phyloP scores from a whole-genome alignment of 2,797 vertebrate genomes.

The Falco concolor region DNA sequence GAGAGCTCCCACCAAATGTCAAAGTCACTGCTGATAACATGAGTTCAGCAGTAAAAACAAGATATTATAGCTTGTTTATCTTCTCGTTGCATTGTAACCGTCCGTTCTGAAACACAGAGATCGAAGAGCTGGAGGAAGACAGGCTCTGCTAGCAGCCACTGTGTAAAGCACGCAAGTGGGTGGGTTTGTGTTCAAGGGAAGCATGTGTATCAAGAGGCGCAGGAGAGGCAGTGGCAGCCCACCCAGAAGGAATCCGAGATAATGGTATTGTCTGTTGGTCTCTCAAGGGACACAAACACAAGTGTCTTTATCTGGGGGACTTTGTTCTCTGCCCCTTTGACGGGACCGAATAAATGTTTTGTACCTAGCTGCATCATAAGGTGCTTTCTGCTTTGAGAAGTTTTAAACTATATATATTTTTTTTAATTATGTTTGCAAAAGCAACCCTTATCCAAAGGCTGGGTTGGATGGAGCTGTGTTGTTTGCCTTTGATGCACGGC shows the following conservation, averaged over 20 bases:
- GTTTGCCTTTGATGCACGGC: background rate
- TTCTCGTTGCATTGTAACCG: background rate
- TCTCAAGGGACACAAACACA: background rate
- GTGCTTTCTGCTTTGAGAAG: background rate
- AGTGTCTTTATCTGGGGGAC: background rate
- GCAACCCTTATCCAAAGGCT: background rate
- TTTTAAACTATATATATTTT: background rate
- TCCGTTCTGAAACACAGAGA: background rate
- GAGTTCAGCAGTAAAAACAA: constrained; percentile 3
- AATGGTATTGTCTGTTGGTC: background rate
- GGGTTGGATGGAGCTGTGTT: background rate
- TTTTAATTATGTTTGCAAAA: background rate
- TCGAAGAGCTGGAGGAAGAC: background rate
- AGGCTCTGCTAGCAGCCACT: background rate
- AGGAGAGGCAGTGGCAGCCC: background rate
- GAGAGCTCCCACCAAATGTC: constrained; percentile 34
- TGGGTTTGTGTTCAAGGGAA: background rate
- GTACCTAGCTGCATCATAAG: background rate
- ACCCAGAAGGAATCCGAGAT: background rate
- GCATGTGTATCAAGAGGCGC: background rate
- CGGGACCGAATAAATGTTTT: background rate
- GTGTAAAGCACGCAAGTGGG: fast-evolving
- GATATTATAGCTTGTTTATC: constrained; percentile 48
- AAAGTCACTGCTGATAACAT: constrained; percentile 32
- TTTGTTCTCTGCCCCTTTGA: background rate